Conservation (phyloP, 2,797 vertebrate species). For the Anisognathus igniventris region DNA sequence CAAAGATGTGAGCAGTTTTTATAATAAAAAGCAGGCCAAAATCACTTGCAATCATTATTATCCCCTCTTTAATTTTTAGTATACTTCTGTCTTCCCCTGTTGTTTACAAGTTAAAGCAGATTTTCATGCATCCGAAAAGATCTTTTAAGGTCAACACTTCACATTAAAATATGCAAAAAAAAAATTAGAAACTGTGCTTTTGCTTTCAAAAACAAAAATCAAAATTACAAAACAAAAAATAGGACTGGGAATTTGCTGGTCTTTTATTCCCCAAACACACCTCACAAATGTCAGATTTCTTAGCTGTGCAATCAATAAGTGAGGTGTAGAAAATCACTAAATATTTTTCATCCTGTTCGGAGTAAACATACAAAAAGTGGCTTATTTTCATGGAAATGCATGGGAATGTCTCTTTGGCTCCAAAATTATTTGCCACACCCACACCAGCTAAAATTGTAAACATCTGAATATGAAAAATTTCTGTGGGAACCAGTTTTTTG, state of each 20-base stretch:
- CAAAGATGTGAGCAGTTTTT: neutral
- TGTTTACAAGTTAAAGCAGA: neutral
- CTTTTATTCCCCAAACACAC: neutral
- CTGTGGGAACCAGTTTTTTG: neutral
- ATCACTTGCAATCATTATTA: neutral
- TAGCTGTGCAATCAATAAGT: conserved; percentile 8
- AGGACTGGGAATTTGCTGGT: neutral
- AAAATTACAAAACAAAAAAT: neutral
- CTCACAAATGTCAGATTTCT: conserved; percentile 21
- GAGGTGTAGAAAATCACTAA: conserved; percentile 3
- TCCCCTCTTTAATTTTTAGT: neutral
- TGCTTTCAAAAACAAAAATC: neutral
- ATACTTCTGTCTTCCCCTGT: neutral
- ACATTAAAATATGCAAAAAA: neutral
- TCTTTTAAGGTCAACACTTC: neutral
- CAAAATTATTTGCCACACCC: neutral
- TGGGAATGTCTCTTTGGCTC: neutral
- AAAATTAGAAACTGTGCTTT: neutral
- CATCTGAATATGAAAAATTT: neutral
- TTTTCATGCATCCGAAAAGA: neutral
- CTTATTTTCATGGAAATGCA: conserved; percentile 27
- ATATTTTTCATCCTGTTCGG: neutral
- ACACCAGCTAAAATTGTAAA: neutral
- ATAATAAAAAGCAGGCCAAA: neutral
- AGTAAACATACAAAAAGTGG: conserved; percentile 10